phyloP scores from a whole-genome alignment of 2,113 vertebrate genomes.

The Columba janthina region DNA sequence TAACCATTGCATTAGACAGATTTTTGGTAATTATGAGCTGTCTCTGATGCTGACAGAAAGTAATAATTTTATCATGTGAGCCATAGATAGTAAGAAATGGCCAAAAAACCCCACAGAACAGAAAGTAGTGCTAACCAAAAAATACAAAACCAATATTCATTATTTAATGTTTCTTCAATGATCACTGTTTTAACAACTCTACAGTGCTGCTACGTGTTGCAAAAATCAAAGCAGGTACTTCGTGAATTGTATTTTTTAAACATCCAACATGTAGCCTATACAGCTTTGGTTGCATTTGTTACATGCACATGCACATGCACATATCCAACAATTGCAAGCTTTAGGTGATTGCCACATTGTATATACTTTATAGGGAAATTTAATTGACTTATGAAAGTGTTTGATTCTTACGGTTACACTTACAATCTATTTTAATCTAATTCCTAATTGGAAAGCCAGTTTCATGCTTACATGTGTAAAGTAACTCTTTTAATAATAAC shows the following conservation, averaged over 20 bases:
- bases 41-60: background rate
- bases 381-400: background rate
- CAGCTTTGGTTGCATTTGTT: background rate
- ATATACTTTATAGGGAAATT: background rate
- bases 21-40: background rate
- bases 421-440: no score
- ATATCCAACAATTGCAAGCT: background rate
- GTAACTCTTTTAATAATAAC: background rate
- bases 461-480: no score
- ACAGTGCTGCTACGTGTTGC: background rate
- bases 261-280: background rate
- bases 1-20: background rate
- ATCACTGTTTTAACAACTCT: background rate
- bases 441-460: no score
- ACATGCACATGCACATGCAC: accelerated
- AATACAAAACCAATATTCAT: background rate
- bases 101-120: background rate
- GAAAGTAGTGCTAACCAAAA: background rate
- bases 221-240: background rate
- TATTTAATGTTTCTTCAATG: background rate
- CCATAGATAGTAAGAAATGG: background rate
- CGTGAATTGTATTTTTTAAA: background rate
- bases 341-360: background rate
- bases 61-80: background rate
- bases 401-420: background rate